phyloP scores from a whole-genome alignment of 2,797 vertebrate genomes.

The Dendrocincla tyrannina region DNA sequence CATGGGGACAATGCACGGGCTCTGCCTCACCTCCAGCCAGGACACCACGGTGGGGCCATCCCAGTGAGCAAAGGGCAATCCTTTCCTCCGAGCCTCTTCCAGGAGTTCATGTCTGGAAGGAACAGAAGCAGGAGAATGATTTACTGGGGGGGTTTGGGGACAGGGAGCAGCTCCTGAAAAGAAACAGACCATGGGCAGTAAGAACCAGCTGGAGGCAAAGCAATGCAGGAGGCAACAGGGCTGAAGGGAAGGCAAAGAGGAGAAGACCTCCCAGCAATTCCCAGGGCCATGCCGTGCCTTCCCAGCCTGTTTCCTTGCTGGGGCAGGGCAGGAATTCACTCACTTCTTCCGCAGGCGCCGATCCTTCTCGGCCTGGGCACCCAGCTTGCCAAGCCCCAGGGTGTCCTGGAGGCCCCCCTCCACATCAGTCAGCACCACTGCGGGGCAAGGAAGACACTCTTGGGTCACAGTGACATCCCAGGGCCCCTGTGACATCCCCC shows the following conservation, averaged over 20 bases:
- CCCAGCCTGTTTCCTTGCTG: not conserved
- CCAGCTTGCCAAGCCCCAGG: slow-evolving; percentile 90
- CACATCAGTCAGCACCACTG: slow-evolving; percentile 80
- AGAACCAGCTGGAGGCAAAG: not conserved
- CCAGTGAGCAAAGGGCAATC: slow-evolving; percentile 94
- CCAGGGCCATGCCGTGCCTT: not conserved
- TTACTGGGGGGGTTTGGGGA: not conserved
- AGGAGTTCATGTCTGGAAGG: slow-evolving; percentile 88
- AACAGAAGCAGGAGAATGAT: not conserved
- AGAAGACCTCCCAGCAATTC: not conserved
- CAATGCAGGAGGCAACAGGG: not conserved
- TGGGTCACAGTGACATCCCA: fast-evolving
- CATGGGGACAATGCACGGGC: fast-evolving
- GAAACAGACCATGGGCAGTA: not conserved
- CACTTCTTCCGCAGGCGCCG: slow-evolving; percentile 95
- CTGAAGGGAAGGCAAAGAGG: not conserved
- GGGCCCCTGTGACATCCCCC: not conserved
- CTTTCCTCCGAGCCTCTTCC: slow-evolving; percentile 92
- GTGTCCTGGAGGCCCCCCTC: slow-evolving; percentile 90
- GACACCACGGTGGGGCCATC: slow-evolving; percentile 95
- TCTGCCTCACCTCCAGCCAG: slow-evolving; percentile 89
- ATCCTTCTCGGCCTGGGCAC: slow-evolving; percentile 94
- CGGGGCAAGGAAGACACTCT: not conserved
- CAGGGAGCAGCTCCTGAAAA: not conserved
- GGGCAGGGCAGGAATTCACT: slow-evolving; percentile 24